Percentiles rank a stretch among this genome's conserved stretches.
These are phyloP conservation scores for Trimorus sp. DNA, from an alignment of 2,888 invertebrate genomes.

Conservation along the genomic window DNA sequence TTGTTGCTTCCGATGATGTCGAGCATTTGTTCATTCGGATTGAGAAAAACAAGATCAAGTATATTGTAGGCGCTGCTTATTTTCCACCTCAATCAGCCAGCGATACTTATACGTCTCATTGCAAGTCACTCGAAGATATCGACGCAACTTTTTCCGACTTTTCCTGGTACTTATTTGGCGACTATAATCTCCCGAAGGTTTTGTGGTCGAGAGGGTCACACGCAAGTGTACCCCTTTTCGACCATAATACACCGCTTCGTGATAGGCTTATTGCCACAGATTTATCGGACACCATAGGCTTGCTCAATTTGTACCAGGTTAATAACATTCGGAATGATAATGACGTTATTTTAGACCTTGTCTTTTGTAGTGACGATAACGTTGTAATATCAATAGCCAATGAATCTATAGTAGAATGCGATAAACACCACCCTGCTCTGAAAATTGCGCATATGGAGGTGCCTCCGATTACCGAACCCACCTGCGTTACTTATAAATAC, in stretches of 20 bases:
- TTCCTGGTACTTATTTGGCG: background rate
- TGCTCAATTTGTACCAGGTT: background rate
- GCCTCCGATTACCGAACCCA: no score
- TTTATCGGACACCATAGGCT: background rate
- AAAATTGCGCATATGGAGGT: no score
- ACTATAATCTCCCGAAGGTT: background rate
- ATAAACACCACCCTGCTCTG: background rate
- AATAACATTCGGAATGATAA: background rate
- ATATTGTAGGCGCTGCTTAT: background rate
- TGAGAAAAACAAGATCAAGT: background rate
- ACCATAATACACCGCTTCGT: background rate
- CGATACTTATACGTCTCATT: background rate
- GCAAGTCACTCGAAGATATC: background rate
- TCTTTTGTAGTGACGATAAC: background rate
- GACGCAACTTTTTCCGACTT: background rate
- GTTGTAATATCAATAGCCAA: background rate
- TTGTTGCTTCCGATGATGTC: background rate
- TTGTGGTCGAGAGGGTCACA: background rate
- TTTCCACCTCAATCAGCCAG: background rate
- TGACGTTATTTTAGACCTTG: background rate
- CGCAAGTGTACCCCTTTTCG: background rate
- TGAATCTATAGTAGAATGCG: background rate
- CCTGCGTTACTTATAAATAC: no score
- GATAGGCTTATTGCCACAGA: background rate
- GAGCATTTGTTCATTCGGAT: slow-evolving; percentile 3